These are phyloP conservation scores for Drosophila algonquin DNA, from an alignment of 2,888 invertebrate genomes.

Conservation along the genomic window DNA sequence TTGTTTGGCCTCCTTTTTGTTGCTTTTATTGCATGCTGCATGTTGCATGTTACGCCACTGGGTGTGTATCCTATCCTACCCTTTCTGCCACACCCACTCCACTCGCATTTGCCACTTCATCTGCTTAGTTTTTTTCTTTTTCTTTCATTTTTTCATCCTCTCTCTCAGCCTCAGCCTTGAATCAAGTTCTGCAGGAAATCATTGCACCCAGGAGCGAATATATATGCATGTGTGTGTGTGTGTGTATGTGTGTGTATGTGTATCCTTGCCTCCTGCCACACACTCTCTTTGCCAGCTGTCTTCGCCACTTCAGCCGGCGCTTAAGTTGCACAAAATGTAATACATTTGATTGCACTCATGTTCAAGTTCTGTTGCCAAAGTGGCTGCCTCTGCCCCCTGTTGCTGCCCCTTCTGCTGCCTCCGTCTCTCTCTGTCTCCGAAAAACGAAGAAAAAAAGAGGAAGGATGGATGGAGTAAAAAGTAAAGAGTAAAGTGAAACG, in stretches of 20 bases:
- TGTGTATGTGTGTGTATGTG: constrained; percentile 34
- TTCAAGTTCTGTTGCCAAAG: constrained; percentile 77
- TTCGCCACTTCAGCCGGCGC: constrained; percentile 68
- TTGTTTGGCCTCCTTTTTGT: constrained; percentile 63
- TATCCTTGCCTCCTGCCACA: constrained; percentile 9
- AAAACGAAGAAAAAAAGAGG: not conserved
- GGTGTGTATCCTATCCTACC: too few relatives aligned
- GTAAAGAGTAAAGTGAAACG: constrained; percentile 60
- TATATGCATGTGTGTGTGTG: constrained; percentile 6
- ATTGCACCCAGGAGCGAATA: constrained; percentile 71
- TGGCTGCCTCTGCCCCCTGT: constrained; percentile 48
- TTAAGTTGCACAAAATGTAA: constrained; percentile 78
- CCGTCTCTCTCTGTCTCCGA: not conserved
- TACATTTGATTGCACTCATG: constrained; percentile 79
- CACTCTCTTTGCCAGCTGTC: constrained; percentile 54
- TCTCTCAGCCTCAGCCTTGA: constrained; percentile 51
- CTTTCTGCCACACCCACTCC: not conserved
- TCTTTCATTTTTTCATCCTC: constrained; percentile 30
- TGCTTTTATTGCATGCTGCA: constrained; percentile 29
- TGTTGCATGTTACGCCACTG: constrained; percentile 48
- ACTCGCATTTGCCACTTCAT: constrained; percentile 43
- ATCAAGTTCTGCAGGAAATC: constrained; percentile 68
- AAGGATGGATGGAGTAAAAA: too few relatives aligned
- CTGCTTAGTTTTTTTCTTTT: constrained; percentile 57
- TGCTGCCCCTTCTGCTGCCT: constrained; percentile 38